Conservation (phyloP, 2,888 invertebrate species). For the Asteroscopus sphinx region DNA sequence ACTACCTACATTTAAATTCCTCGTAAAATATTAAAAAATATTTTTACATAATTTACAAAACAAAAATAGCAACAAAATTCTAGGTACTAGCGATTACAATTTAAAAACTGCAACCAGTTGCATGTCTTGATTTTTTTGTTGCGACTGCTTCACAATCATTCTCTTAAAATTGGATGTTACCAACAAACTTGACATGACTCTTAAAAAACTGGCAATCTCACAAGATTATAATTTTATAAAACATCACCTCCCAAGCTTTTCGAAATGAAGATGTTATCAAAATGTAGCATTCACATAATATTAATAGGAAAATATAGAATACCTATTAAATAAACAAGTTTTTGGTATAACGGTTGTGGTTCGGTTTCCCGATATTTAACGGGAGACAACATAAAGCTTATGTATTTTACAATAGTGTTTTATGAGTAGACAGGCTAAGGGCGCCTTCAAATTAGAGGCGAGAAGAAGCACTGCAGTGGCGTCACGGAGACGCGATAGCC, state of each 20-base stretch:
- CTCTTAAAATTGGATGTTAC: too few relatives aligned
- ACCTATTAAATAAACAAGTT: background rate
- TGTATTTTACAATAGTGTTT: too few relatives aligned
- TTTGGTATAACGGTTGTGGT: background rate
- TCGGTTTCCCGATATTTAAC: too few relatives aligned
- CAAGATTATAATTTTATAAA: too few relatives aligned
- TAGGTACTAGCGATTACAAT: background rate
- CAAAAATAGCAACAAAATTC: constrained; percentile 8
- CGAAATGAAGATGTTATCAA: constrained; percentile 15
- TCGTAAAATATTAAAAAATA: constrained; percentile 13
- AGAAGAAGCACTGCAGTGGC: too few relatives aligned
- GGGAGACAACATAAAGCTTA: too few relatives aligned
- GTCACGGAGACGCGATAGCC: too few relatives aligned
- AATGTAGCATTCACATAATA: constrained; percentile 20
- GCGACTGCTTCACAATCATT: constrained; percentile 1
- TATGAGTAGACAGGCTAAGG: too few relatives aligned
- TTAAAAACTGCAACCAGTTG: background rate
- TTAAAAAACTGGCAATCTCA: background rate
- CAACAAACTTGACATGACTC: background rate
- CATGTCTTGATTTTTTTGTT: too few relatives aligned
- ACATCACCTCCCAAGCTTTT: constrained; percentile 5
- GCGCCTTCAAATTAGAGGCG: too few relatives aligned
- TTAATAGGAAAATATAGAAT: constrained; percentile 10
- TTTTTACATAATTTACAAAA: constrained; percentile 44
- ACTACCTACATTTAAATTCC: constrained; percentile 24